Evolutionary conservation across 2,888 invertebrate genomes (phyloP), one percentile per base, ranked within the genome.

Genomic region (Pristionchus arcanus): DNA sequence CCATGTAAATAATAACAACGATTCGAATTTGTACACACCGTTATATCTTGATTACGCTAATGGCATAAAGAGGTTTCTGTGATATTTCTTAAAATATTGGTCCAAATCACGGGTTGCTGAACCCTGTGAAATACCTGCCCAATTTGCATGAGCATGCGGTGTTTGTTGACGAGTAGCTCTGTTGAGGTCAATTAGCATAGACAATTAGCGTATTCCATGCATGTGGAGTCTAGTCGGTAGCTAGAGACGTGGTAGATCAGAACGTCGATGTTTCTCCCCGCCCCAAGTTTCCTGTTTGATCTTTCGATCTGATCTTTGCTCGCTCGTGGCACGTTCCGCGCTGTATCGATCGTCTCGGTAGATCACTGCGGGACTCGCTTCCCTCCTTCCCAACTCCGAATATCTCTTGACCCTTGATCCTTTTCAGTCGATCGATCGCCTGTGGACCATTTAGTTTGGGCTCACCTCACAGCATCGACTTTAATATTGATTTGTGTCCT

Each of bases 341-440:
- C 15, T 28, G 9, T 15, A 81, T 81, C 53, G 81, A 81, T 49
- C 19, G 81, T 53, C 81, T 81, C 42, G 81, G 81, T 81, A 81
- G 81, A 81, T 81, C 81, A 81, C 19, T 28, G 28, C n/a, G n/a
- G 28, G 16, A 21, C 7, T 31, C 21, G 34, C 31, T 2, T 81
- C 59, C 37, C 34, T 85, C 49, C 34, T 59, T 34, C 21, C 59
- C 25, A 19, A 1, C 42, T 7, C 13, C 42, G n/a, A n/a, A n/a
- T n/a, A n/a, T 49, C 13, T 3, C 11, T n/a, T 63, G 63, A 63
- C 63, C 63, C n/a, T n/a, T 85, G 25, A 21, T n/a, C n/a, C 63
- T 4, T n/a, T 34, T 2, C 84, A 85, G 59, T 49, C 42, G 13
- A 49, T 49, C 42, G 9, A 49, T 49, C 42, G 42, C 42, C 9